Evolutionary conservation across 2,113 vertebrate genomes (phyloP).

Genomic region (Dasyornis broadbenti): DNA sequence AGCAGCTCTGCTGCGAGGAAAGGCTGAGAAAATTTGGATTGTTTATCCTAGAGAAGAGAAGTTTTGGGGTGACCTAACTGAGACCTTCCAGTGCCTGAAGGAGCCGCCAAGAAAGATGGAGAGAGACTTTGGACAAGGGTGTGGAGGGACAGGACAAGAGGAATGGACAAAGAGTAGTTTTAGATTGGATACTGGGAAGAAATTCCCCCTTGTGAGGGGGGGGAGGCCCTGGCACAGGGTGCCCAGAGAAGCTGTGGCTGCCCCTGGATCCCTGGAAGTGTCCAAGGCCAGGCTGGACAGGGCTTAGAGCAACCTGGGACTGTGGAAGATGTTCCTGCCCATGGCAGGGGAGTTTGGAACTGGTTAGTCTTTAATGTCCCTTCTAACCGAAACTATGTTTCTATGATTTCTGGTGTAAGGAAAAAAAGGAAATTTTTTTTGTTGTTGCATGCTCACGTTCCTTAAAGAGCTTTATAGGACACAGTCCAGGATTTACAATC

Average conservation of each 20-base stretch:
- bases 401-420: rapidly evolving
- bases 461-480: neutral
- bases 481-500: rapidly evolving
- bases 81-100: neutral
- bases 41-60: neutral
- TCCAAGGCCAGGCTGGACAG: rapidly evolving
- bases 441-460: rapidly evolving
- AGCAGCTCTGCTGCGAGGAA: neutral
- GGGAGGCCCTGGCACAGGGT: neutral
- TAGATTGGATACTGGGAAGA: neutral
- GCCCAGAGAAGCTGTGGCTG: neutral
- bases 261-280: neutral
- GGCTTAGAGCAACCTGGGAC: neutral
- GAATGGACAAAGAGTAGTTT: neutral
- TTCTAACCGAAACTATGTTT: neutral
- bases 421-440: neutral
- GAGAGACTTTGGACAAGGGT: neutral
- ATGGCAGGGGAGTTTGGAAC: neutral
- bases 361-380: neutral
- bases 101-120: neutral
- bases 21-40: neutral
- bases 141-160: neutral
- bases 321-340: neutral
- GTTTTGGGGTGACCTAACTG: neutral
- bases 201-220: neutral